Conservation (phyloP, 2,888 invertebrate genomes). For the Anthophora plumipes region DNA sequence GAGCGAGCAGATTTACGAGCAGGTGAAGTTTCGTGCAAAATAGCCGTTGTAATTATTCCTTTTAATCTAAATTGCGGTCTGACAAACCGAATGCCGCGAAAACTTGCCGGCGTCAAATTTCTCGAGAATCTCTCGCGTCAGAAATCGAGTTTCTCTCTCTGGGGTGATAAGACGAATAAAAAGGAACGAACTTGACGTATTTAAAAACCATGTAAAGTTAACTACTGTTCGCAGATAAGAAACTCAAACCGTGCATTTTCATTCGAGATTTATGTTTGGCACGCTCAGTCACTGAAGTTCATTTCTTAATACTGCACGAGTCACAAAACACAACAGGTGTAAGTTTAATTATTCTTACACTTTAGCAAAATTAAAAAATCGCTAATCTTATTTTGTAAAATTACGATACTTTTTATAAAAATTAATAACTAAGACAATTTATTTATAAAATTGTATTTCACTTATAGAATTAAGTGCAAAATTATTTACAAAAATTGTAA, state of each 20-base stretch:
- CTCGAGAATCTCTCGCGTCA: slow-evolving; percentile 34
- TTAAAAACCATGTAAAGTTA: not conserved
- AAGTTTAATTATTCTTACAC: too few species aligned
- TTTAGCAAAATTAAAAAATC: too few species aligned
- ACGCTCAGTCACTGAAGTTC: not conserved
- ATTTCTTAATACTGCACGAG: not conserved
- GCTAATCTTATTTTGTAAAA: too few species aligned
- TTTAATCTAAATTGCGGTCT: slow-evolving; percentile 54
- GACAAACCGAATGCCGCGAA: slow-evolving; percentile 30
- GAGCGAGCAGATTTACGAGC: slow-evolving; percentile 42
- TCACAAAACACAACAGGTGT: not conserved
- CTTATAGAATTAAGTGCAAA: too few species aligned
- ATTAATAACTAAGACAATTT: too few species aligned
- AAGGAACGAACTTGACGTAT: not conserved
- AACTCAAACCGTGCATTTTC: not conserved
- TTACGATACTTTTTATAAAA: too few species aligned
- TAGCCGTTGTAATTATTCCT: slow-evolving; percentile 51
- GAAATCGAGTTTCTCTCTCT: slow-evolving; percentile 19
- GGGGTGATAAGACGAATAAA: not conserved
- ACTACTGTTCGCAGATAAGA: not conserved
- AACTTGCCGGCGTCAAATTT: slow-evolving; percentile 53
- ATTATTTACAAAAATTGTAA: too few species aligned
- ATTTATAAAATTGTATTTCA: too few species aligned
- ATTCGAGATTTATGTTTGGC: not conserved
- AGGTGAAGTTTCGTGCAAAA: slow-evolving; percentile 55